Base-by-base conservation (phyloP, 2,888 invertebrate genomes). In the Ptilodon capucinus region DNA sequence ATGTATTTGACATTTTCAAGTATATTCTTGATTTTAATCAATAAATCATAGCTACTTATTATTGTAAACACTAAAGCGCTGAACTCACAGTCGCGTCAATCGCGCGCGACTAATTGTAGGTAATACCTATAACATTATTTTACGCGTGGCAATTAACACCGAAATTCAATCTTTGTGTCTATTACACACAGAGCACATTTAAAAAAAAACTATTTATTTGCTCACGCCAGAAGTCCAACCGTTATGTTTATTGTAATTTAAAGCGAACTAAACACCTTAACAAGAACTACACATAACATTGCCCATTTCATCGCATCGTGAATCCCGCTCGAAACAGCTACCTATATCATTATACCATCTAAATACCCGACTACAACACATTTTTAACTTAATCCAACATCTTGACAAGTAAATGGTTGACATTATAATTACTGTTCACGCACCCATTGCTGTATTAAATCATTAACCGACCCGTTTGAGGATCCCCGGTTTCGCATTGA, bases 321-420 rank as follows among this genome's bases (percentile, higher is more conserved):
- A 57, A 54, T 46, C 40, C 42, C 16, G 41, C 51, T 49, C 51
- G 46, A 47, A 46, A 54, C 55, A 55, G 58, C 54, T 64, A 49
- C 43, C 54, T 56, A 36, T 63, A 68, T 69, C 61, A 63, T 68
- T 70, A 68, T 54, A 60, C 57, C 56, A 55, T 62, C 53, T 51
- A 64, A 69, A 63, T 61, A 65, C 68, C 63, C 64, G 65, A 66
- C 64, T 64, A 69, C 59, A 65, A 54, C 56, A 57, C 61, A 51
- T 50, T 53, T 57, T 64, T 53, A 57, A 57, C 57, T 42, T 54
- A 51, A 59, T 54, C 16, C 54, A 40, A 69, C 70, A 66, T 76
- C 77, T 80, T 81, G 83, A 84, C 82, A 77, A 76, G 79, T 80
- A 81, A 84, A 82, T 81, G 70, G 74, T 71, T 74, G 81, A 84